phyloP scores from a whole-genome alignment of 2,888 invertebrate genomes.

The Athripsodes cinereus region DNA sequence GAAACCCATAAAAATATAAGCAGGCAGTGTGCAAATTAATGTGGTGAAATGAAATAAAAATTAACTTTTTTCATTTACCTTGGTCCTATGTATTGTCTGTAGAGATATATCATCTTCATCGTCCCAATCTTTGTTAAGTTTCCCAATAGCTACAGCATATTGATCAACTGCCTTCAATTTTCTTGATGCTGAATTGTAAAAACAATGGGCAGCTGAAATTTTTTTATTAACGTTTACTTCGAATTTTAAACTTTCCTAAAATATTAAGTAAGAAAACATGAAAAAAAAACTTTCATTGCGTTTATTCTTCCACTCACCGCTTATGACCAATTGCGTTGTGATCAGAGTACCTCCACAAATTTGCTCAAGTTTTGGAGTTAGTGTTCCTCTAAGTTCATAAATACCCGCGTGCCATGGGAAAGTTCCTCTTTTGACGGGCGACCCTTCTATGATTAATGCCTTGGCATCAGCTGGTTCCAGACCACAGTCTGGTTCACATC shows the following conservation, averaged over 20 bases:
- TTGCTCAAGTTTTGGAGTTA: not conserved
- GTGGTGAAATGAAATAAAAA: too few species aligned
- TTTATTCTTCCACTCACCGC: not conserved
- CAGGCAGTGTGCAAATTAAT: too few species aligned
- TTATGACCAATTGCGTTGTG: not conserved
- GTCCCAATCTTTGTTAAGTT: not conserved
- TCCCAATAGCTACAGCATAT: not conserved
- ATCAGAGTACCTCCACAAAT: conserved; percentile 7
- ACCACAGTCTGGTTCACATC: conserved; percentile 1
- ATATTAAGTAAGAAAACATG: too few species aligned
- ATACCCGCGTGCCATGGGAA: conserved; percentile 7
- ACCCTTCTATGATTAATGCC: not conserved
- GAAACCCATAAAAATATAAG: too few species aligned
- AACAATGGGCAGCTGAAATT: not conserved
- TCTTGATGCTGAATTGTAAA: not conserved
- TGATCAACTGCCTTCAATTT: not conserved
- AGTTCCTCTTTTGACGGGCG: not conserved
- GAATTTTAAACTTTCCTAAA: too few species aligned
- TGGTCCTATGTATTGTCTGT: not conserved
- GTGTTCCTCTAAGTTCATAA: not conserved
- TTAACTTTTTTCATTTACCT: not conserved
- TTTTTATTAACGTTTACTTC: too few species aligned
- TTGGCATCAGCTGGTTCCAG: not conserved
- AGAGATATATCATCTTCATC: not conserved
- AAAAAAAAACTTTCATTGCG: not conserved